A percentile compares a stretch with the other conserved stretches of the same genome.
Conservation (phyloP, 37 sponge, comb jelly and placozoan species). For the Crambe crambe region DNA sequence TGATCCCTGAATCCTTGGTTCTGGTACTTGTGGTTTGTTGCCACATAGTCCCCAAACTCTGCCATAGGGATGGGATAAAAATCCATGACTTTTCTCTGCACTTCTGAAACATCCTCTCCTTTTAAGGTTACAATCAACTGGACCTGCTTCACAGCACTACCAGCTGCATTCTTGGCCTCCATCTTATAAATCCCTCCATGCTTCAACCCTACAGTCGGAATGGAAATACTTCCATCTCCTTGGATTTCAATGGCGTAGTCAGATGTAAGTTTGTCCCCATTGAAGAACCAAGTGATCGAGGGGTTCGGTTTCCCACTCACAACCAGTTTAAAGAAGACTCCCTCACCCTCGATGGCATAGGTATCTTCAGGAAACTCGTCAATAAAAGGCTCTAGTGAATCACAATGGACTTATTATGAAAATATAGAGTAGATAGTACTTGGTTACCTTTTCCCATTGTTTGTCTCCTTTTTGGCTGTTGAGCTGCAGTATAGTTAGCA, state of each 20-base stretch:
- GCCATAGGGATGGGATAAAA: background rate
- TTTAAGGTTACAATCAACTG: conserved; percentile 9
- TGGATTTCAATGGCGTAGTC: conserved; percentile 7
- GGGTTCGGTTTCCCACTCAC: conserved; percentile 27
- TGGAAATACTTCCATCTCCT: conserved; percentile 7
- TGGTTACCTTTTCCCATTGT: no score
- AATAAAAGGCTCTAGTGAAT: conserved; percentile 4
- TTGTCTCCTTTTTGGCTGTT: no score
- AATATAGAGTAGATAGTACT: no score
- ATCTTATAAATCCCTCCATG: conserved; percentile 27
- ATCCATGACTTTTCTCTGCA: conserved; percentile 3
- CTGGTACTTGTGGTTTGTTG: conserved; percentile 2
- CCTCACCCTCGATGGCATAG: conserved; percentile 12
- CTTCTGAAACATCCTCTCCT: background rate
- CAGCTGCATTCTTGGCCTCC: conserved; percentile 14
- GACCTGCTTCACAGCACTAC: conserved; percentile 20
- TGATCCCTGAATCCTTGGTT: conserved; percentile 15
- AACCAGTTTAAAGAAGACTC: conserved; percentile 18
- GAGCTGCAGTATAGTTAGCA: no score
- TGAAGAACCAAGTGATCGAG: conserved; percentile 12
- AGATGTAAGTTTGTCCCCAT: background rate
- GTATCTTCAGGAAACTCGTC: conserved; percentile 20
- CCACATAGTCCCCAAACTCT: conserved; percentile 36
- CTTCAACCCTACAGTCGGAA: background rate
- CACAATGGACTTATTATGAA: no score